Base-by-base conservation (phyloP, 2,797 vertebrate species). In the Danio choprae region DNA sequence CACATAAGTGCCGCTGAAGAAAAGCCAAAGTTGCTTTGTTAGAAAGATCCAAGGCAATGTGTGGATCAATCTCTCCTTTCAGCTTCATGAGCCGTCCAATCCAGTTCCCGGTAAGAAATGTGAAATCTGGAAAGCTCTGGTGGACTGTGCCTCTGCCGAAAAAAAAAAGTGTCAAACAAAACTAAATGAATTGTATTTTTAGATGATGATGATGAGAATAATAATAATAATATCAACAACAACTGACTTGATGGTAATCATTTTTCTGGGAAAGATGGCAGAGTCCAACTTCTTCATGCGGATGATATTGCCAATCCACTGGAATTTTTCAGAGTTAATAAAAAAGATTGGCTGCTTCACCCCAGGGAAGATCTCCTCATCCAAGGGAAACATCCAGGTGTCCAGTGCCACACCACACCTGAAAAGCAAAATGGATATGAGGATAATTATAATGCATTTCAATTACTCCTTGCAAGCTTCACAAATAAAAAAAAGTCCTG, bases 91-190 rank as follows among this genome's bases (percentile, higher is more conserved):
- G 81, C 83, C 90, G 95, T 72, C 96, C 97, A 44, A 97, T 85
- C 77, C 95, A 91, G 84, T 92, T 93, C 9, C 96, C 91, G 0
- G 95, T 95, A 63, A 95, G 89, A 89, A 99, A 99, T 68, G 98
- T 98, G 83, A 99, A 97, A 89, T 99, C 98, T 16, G 94, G 95
- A 89, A 99, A 99, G 84, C 97, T 98, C 91, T 98, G 97, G 88
- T 99, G 98, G 29, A 99, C 96, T 0, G 96, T 90, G 0, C 97
- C 97, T 88, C 98, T 99, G 87, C 7, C 1, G 48, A 71, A 48
- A 36, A 22, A 38, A 29, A 29, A 29, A 29, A 29, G 29, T 29
- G 7, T n/a, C 12, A 16, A 7, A 29, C 11, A 44, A 60, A 53
- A 62, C 36, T 38, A 40, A n/a, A 69, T 22, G 1, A 29, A 64